phyloP scores from a whole-genome alignment of 92 coral and sea anemone species.

The Epizoanthus illoricatus region DNA sequence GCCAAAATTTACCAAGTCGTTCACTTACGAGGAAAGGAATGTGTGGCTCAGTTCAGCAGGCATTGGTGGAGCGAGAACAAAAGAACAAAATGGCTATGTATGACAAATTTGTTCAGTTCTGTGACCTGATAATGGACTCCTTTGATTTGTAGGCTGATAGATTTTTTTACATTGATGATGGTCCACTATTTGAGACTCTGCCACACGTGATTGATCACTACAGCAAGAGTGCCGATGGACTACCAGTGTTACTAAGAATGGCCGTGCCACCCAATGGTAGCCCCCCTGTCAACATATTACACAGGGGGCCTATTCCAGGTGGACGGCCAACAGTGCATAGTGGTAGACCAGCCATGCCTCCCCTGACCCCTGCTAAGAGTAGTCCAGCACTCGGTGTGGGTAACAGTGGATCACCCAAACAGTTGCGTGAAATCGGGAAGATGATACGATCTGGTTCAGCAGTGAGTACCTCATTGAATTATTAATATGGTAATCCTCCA shows the following conservation, averaged over 20 bases:
- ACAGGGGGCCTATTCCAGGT: slow-evolving; percentile 36
- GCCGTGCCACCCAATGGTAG: slow-evolving; percentile 87
- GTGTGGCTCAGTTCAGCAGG: too few species aligned
- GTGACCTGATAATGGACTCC: background rate
- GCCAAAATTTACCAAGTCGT: too few species aligned
- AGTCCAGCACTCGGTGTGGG: slow-evolving; percentile 11
- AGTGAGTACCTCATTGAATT: slow-evolving; percentile 32
- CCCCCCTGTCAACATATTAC: slow-evolving; percentile 70
- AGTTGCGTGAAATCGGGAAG: background rate
- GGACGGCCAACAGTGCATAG: slow-evolving; percentile 36
- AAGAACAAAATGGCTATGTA: too few species aligned
- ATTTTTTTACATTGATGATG: slow-evolving; percentile 97
- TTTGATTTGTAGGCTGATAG: slow-evolving; percentile 71
- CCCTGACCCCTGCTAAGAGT: slow-evolving; percentile 43
- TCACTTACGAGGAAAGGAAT: too few species aligned
- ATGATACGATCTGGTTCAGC: slow-evolving; percentile 48
- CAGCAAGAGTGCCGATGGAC: slow-evolving; percentile 91
- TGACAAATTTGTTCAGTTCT: too few species aligned
- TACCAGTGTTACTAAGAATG: slow-evolving; percentile 80
- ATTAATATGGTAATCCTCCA: too few species aligned
- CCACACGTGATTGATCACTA: slow-evolving; percentile 96
- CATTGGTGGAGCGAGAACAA: too few species aligned
- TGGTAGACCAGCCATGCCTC: slow-evolving; percentile 44
- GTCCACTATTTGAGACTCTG: slow-evolving; percentile 94
- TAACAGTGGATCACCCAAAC: slow-evolving; percentile 24